These are phyloP conservation scores for Tragelaphus buxtoni DNA, from an alignment of 2,113 vertebrate genomes.

Conservation along the genomic window DNA sequence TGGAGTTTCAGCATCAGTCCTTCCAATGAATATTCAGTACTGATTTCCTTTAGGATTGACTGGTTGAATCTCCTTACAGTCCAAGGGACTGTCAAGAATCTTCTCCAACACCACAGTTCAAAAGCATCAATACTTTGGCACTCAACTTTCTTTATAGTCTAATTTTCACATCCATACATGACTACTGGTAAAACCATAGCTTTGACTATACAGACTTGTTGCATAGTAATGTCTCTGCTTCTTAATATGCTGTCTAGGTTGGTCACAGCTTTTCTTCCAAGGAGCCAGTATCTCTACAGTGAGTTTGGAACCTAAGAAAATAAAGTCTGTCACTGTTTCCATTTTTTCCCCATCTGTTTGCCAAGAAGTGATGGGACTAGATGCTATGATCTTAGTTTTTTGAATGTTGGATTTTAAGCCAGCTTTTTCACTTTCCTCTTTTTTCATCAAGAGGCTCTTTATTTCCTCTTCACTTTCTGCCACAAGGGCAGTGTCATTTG, in stretches of 20 bases:
- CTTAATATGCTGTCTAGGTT: not conserved
- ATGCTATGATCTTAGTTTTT: not conserved
- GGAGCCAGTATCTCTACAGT: not conserved
- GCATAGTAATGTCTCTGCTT: not conserved
- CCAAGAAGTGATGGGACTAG: not conserved
- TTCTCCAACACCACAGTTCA: not conserved
- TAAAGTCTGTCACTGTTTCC: not conserved
- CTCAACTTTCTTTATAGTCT: not conserved
- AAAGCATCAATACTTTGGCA: rapidly evolving
- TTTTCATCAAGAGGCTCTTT: not conserved
- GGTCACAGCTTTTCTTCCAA: not conserved
- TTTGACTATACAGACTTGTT: not conserved
- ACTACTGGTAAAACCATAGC: not conserved
- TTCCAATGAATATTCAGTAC: not conserved
- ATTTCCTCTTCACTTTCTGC: not conserved
- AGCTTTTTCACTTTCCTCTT: not conserved
- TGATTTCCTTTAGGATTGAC: not conserved
- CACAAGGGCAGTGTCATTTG: not conserved
- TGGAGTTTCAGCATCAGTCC: not conserved
- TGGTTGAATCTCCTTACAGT: not conserved
- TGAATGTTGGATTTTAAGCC: not conserved
- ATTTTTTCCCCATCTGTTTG: not conserved
- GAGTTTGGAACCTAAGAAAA: not conserved
- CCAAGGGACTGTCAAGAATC: not conserved
- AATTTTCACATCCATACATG: not conserved